Conservation (phyloP, 2,888 invertebrate genomes). For the Lasius fuliginosus region DNA sequence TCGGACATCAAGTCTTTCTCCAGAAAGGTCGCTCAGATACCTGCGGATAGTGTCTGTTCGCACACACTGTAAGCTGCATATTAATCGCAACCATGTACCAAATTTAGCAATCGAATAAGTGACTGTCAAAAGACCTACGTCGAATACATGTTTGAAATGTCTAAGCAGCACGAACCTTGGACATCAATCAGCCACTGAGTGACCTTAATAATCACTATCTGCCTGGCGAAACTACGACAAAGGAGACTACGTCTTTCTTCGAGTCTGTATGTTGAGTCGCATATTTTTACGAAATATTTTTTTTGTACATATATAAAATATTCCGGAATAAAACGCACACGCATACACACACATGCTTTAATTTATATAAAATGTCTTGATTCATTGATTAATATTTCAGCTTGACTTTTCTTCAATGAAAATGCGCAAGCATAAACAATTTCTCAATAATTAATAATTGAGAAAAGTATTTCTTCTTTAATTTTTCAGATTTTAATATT, state of each 20-base stretch:
- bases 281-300: constrained; percentile 11
- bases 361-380: not conserved
- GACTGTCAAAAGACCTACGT: constrained; percentile 75
- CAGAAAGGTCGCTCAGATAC: not conserved
- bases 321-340: not conserved
- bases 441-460: not conserved
- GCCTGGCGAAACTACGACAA: constrained; percentile 42
- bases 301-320: not conserved
- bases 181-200: constrained; percentile 81
- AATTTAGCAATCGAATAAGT: constrained; percentile 65
- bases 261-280: not conserved
- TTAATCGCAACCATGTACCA: constrained; percentile 38
- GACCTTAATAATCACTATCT: constrained; percentile 81
- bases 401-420: not conserved
- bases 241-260: constrained; percentile 36
- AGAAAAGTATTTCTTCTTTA: not conserved
- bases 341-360: not conserved
- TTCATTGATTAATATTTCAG: not conserved
- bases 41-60: constrained; percentile 13
- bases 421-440: not conserved
- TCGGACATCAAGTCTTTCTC: not conserved
- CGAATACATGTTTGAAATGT: constrained; percentile 74
- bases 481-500: not conserved
- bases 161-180: constrained; percentile 82
- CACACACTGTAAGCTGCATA: not conserved